Evolutionary conservation across 2,797 vertebrate genomes (phyloP).

Genomic region (Bradypodion pumilum): DNA sequence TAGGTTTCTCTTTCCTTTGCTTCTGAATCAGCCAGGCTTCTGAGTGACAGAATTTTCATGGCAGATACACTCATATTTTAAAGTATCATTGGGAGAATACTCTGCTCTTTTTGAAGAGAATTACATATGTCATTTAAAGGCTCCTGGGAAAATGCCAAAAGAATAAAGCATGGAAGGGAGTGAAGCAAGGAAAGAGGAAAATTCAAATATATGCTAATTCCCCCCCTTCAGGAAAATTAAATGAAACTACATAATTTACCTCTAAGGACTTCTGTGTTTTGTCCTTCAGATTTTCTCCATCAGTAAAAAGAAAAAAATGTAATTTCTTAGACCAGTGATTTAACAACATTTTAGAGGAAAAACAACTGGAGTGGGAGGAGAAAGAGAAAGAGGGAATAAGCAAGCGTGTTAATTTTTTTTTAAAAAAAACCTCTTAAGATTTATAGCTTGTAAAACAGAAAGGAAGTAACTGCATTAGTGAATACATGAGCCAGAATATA

Average conservation of each 20-base stretch:
- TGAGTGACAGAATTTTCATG: background rate
- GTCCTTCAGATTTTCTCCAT: constrained; percentile 46
- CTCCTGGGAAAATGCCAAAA: constrained; percentile 1
- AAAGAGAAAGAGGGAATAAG: background rate
- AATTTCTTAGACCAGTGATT: constrained; percentile 45
- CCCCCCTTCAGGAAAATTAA: constrained; percentile 52
- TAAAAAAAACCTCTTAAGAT: constrained; percentile 12
- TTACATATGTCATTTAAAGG: constrained; percentile 24
- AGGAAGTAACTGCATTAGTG: constrained; percentile 5
- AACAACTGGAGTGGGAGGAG: background rate
- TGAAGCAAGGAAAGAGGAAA: background rate
- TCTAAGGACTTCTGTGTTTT: constrained; percentile 44
- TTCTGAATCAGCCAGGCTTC: background rate
- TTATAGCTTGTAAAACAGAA: constrained; percentile 10
- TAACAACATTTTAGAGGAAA: background rate
- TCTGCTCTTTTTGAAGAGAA: constrained; percentile 2
- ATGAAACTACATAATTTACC: constrained; percentile 59
- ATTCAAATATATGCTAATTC: constrained; percentile 32
- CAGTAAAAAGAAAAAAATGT: constrained; percentile 52
- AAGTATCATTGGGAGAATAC: background rate
- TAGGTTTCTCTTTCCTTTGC: background rate
- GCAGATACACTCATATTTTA: background rate
- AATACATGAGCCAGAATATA: constrained; percentile 4
- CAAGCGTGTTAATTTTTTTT: no score
- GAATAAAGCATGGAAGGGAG: background rate